Conservation (phyloP, 2,113 vertebrate species). For the Bungarus multicinctus region DNA sequence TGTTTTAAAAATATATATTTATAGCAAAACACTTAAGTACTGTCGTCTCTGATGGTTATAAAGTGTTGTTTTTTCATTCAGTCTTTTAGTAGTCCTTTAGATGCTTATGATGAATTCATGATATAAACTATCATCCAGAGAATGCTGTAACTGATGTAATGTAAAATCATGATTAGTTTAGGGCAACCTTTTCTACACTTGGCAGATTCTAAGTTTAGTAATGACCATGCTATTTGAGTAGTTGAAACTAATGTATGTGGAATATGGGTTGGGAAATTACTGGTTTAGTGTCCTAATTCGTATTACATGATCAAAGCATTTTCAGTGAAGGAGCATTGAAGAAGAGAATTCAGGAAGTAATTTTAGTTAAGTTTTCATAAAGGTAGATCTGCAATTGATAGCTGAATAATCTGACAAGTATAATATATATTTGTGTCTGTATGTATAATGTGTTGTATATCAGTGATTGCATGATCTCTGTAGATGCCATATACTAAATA, state of each 20-base stretch:
- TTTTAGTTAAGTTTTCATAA: not conserved
- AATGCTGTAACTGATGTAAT: not conserved
- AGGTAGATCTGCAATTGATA: not conserved
- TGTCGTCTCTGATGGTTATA: not conserved
- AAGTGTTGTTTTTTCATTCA: not conserved
- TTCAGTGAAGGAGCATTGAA: not conserved
- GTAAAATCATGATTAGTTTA: not conserved
- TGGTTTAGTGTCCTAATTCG: not conserved
- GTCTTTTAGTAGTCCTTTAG: not conserved
- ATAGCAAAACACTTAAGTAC: not conserved
- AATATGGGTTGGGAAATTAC: not conserved
- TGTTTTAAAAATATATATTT: not conserved
- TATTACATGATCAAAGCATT: not conserved
- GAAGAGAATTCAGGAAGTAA: not conserved
- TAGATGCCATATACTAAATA: not conserved
- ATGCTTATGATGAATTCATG: not conserved
- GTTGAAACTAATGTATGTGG: not conserved
- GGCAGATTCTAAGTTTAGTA: not conserved
- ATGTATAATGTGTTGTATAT: not conserved
- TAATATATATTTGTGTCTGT: not conserved
- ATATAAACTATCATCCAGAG: not conserved
- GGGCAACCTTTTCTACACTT: not conserved
- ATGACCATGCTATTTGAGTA: not conserved
- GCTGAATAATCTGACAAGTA: not conserved
- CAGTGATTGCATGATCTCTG: not conserved